phyloP scores from a whole-genome alignment of 2,888 invertebrate species.

The Phengaris alcon region DNA sequence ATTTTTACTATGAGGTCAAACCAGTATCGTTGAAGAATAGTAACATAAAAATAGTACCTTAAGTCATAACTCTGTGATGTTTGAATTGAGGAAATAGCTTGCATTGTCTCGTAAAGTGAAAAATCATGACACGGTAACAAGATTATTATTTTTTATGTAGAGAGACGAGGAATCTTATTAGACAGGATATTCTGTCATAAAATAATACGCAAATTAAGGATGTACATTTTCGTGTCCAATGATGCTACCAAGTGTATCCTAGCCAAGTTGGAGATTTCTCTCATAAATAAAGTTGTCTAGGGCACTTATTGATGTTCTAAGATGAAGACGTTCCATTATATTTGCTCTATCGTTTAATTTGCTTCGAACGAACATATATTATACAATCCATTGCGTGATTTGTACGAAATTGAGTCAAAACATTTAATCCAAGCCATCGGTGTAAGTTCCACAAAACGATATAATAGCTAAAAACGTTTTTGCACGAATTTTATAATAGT shows the following conservation, averaged over 20 bases:
- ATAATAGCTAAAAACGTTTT: not conserved
- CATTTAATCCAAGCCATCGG: not conserved
- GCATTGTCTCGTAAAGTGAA: conserved; percentile 15
- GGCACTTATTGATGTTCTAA: conserved; percentile 50
- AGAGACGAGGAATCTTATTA: conserved; percentile 2
- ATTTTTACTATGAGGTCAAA: no score
- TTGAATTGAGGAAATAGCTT: conserved; percentile 30
- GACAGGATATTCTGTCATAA: not conserved
- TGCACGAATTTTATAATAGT: conserved; percentile 25
- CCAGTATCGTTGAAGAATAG: not conserved
- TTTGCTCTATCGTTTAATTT: not conserved
- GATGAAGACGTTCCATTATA: conserved; percentile 45
- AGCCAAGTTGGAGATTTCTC: conserved; percentile 51
- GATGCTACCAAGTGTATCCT: conserved; percentile 36
- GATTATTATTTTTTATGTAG: conserved; percentile 9
- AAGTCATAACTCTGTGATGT: conserved; percentile 32
- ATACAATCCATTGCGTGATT: not conserved
- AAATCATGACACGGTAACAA: not conserved
- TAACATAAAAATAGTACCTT: conserved; percentile 32
- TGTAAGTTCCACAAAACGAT: not conserved
- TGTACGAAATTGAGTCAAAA: not conserved
- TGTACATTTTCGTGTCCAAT: conserved; percentile 7
- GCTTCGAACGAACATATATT: not conserved
- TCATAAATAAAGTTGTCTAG: conserved; percentile 65
- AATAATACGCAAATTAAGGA: conserved; percentile 4